phyloP scores from a whole-genome alignment of 2,888 invertebrate species.

The Drosophila anomelani region DNA sequence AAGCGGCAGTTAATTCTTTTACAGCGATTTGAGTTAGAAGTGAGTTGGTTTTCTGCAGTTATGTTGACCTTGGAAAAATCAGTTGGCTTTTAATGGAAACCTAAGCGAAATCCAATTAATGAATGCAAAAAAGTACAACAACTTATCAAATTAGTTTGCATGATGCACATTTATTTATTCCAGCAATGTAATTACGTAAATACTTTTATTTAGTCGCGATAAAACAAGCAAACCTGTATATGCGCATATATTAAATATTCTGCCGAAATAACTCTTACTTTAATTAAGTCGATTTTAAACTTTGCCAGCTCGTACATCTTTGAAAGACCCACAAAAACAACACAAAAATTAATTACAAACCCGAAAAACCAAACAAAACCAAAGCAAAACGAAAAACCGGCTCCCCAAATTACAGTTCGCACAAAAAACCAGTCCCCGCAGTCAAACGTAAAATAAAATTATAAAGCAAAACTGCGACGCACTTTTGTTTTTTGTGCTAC shows the following conservation, averaged over 20 bases:
- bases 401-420: slow-evolving; percentile 57
- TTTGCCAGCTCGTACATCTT: slow-evolving; percentile 23
- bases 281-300: slow-evolving; percentile 25
- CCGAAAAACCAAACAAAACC: slow-evolving; percentile 11
- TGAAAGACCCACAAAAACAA: slow-evolving; percentile 11
- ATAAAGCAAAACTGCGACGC: slow-evolving; percentile 62
- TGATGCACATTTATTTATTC: not conserved
- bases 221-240: slow-evolving; percentile 15
- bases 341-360: slow-evolving; percentile 38
- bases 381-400: slow-evolving; percentile 55
- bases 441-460: slow-evolving; percentile 24
- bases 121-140: not conserved
- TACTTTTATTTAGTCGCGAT: not conserved
- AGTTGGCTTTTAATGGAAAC: slow-evolving; percentile 16
- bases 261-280: slow-evolving; percentile 28
- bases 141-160: not conserved
- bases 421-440: slow-evolving; percentile 61
- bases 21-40: slow-evolving; percentile 4
- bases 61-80: slow-evolving; percentile 22
- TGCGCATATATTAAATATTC: slow-evolving; percentile 6
- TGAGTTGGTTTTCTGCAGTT: slow-evolving; percentile 6
- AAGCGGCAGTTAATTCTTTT: slow-evolving; percentile 18
- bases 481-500: slow-evolving; percentile 44
- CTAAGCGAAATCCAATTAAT: slow-evolving; percentile 16
- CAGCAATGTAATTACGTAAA: slow-evolving; percentile 3